Evolutionary conservation across 2,888 invertebrate genomes (phyloP).

Genomic region (Scaptodrosophila latifasciaeformis): DNA sequence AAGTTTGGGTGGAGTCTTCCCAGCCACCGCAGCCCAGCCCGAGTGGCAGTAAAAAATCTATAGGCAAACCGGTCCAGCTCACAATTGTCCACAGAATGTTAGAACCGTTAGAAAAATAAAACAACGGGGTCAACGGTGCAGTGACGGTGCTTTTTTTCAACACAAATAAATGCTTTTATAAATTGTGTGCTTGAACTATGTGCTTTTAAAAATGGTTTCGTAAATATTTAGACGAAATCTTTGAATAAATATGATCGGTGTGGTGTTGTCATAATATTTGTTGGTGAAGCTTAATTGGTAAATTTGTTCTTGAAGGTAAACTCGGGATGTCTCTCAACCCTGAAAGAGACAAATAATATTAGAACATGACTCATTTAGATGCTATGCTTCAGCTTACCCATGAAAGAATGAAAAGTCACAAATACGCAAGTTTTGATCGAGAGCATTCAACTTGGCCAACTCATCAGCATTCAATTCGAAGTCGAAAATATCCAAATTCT

Average conservation of each 20-base stretch:
- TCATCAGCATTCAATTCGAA: constrained; percentile 81
- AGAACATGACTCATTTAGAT: neutral
- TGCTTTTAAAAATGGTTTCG: too few relatives aligned
- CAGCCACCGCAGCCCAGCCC: constrained; percentile 1
- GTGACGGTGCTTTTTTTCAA: too few relatives aligned
- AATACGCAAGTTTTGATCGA: constrained; percentile 82
- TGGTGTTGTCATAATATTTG: neutral
- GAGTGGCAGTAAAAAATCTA: constrained; percentile 7
- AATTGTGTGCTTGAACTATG: too few relatives aligned
- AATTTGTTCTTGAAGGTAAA: constrained; percentile 79
- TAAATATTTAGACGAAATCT: too few relatives aligned
- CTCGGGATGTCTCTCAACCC: constrained; percentile 81
- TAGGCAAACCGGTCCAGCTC: too few relatives aligned
- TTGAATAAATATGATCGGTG: neutral
- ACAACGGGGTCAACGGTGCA: neutral
- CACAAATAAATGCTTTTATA: too few relatives aligned
- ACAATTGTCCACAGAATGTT: too few relatives aligned
- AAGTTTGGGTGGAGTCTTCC: neutral
- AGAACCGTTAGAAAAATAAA: neutral
- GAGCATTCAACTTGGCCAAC: constrained; percentile 77
- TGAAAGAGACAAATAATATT: constrained; percentile 43
- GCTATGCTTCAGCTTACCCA: constrained; percentile 76
- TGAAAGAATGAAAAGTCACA: constrained; percentile 83
- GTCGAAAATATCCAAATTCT: constrained; percentile 86
- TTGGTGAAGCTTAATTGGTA: constrained; percentile 50